Percentiles rank a stretch among this genome's conserved stretches.
These are phyloP conservation scores for Heteromyza rotundicornis DNA, from an alignment of 2,888 invertebrate species.

Conservation along the genomic window DNA sequence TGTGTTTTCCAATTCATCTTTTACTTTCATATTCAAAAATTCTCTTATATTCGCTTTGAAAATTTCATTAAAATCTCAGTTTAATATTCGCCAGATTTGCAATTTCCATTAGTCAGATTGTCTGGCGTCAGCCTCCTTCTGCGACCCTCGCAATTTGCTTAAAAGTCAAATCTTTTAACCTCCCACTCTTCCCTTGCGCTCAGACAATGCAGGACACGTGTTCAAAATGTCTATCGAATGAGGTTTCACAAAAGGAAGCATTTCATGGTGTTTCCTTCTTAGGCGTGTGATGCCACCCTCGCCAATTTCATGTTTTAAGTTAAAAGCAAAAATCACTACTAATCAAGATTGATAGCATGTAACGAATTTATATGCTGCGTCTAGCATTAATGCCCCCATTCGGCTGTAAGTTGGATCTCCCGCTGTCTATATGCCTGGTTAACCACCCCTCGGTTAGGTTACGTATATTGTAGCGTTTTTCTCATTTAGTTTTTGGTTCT, in stretches of 20 bases:
- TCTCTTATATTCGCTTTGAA: too few relatives aligned
- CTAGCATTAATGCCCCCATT: constrained; percentile 39
- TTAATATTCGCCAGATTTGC: not conserved
- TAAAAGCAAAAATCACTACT: constrained; percentile 59
- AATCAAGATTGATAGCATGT: constrained; percentile 63
- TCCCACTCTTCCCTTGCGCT: not conserved
- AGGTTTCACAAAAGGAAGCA: constrained; percentile 1
- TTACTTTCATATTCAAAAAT: not conserved
- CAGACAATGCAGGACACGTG: not conserved
- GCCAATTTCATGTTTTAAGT: constrained; percentile 38
- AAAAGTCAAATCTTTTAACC: constrained; percentile 19
- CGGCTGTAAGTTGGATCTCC: constrained; percentile 26
- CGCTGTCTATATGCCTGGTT: too few relatives aligned
- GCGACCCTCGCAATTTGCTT: constrained; percentile 8
- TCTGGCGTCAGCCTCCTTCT: not conserved
- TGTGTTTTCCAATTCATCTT: not conserved
- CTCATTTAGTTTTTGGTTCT: too few relatives aligned
- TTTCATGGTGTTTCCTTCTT: not conserved
- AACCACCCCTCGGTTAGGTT: too few relatives aligned
- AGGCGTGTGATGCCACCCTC: not conserved
- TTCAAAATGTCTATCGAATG: not conserved
- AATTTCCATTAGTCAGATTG: constrained; percentile 1
- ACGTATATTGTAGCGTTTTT: too few relatives aligned
- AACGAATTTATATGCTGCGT: constrained; percentile 49
- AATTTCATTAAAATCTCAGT: constrained; percentile 1